Evolutionary conservation across 2,113 vertebrate species (phyloP), one percentile per base, ranked within the genome.

Genomic region (Amphiprion ocellaris): DNA sequence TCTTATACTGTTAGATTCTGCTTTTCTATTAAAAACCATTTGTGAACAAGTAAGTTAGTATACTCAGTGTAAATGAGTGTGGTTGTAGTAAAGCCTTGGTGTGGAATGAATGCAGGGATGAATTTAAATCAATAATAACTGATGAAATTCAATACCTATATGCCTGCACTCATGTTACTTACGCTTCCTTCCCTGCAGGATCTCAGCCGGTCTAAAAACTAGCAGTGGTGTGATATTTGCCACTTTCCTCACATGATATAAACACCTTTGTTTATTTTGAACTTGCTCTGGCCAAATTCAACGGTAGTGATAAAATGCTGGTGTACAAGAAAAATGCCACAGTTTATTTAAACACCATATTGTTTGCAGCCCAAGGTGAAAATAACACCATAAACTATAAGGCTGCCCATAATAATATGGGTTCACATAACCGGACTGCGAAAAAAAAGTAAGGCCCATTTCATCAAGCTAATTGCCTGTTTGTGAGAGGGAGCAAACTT

Each of bases 401-500:
- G 94, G 94, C 94, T 94, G 94, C 94, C 95, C 95, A 96, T 97
- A 96, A 96, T 96, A 95, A 96, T 97, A 97, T 96, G 94, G 92
- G 95, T 96, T 97, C 96, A 97, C 95, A 96, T 95, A 96, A 95
- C 92, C 93, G 95, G 94, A 94, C 94, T 93, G 94, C 87, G 87
- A 94, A 94, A 91, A 33, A 95, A 88, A 96, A 96, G 86, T 89
- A 95, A 93, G 94, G 94, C 94, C 95, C 94, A 95, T 98, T 97
- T 97, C 97, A 98, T 98, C 97, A 98, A 97, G 96, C 96, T 98
- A 98, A 98, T 98, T 99, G 96, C 96, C 96, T 97, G 96, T 97
- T 96, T 96, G 96, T 97, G 95, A 97, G 96, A 96, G 95, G 95
- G 96, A 97, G 96, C 96, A 97, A 98, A 98, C 96, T 97, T 94